Evolutionary conservation across 2,797 vertebrate species (phyloP), one percentile per base, ranked within the genome.

Genomic region (Cossypha polioptera): DNA sequence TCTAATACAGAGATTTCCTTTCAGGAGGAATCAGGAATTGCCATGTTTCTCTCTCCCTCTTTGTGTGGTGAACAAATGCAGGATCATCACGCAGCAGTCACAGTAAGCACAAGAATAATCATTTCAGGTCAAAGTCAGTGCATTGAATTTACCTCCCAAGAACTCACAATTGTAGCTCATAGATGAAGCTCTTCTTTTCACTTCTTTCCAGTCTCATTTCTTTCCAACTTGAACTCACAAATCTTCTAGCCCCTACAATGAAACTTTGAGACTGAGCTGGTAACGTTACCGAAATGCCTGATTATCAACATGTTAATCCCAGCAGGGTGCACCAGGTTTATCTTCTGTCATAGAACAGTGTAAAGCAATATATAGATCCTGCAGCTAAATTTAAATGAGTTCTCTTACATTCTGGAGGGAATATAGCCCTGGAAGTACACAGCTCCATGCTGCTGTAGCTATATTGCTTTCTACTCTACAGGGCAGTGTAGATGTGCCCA

Each of bases 321-420:
- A 83, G 29, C 42, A 86, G 72, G 53, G 54, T 55, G 42, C 85
- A 59, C 67, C 69, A 87, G 53, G 59, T 91, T 93, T 93, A 82
- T 84, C 42, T 86, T 54, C 59, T 69, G 57, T 50, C 50, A 58
- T 4, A 40, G 68, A 91, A 54, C 19, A 74, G 16, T 58, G 14
- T 31, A 90, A 77, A 77, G 58, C 66, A 84, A 88, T 59, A 91
- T 13, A 91, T 3, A 89, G 68, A 83, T 68, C 68, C 53, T 53
- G 38, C 47, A 92, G 65, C 24, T 86, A 91, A 83, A 92, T 77
- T 83, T 88, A 80, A 94, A 90, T 86, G 29, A 80, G 38, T 35
- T 85, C 22, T 73, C 89, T 72, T 45, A 42, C 13, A 19, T 74
- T 86, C 89, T 86, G 82, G 57, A 86, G 72, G 57, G 87, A 92